Percentiles rank a stretch among this genome's conserved stretches.
Conservation (phyloP, 1,140 invertebrate species). For the Oncopodura yosiiana region DNA sequence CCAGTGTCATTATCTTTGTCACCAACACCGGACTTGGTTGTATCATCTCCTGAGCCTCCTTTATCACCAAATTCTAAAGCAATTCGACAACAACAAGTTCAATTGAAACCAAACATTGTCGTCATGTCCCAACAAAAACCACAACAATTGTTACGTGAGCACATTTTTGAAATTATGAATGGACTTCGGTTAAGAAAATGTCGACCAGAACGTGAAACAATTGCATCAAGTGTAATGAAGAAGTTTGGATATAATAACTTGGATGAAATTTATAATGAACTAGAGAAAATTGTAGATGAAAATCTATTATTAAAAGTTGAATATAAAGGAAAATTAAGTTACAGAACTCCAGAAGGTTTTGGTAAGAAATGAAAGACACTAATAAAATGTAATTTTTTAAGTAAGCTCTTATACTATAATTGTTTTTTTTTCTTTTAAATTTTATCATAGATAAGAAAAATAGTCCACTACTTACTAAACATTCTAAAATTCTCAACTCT, state of each 20-base stretch:
- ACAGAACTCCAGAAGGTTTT: slow-evolving; percentile 58
- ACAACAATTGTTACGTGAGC: too few relatives aligned
- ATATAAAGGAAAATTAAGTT: slow-evolving; percentile 74
- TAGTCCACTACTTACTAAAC: slow-evolving; percentile 38
- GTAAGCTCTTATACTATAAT: slow-evolving; percentile 31
- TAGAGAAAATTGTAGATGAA: slow-evolving; percentile 62
- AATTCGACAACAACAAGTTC: too few relatives aligned
- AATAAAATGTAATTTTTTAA: slow-evolving; percentile 37
- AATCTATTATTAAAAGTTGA: slow-evolving; percentile 71
- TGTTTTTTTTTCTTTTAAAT: slow-evolving; percentile 4
- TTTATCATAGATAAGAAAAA: slow-evolving; percentile 26
- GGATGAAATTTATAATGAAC: slow-evolving; percentile 58
- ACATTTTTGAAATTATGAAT: too few relatives aligned
- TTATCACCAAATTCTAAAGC: too few relatives aligned
- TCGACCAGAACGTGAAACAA: slow-evolving; percentile 67
- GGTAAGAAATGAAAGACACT: slow-evolving; percentile 32
- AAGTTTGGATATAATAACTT: slow-evolving; percentile 53
- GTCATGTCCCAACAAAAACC: too few relatives aligned
- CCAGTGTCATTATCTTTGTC: too few relatives aligned
- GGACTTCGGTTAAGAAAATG: slow-evolving; percentile 68
- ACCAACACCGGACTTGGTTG: too few relatives aligned
- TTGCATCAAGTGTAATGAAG: slow-evolving; percentile 66
- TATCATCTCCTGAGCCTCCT: too few relatives aligned
- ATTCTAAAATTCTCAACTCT: slow-evolving; percentile 41
- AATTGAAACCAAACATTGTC: too few relatives aligned